Percentiles rank a stretch among this genome's conserved stretches.
Evolutionary conservation across 2,888 invertebrate species (phyloP).

Genomic region (Platycnemis pennipes): DNA sequence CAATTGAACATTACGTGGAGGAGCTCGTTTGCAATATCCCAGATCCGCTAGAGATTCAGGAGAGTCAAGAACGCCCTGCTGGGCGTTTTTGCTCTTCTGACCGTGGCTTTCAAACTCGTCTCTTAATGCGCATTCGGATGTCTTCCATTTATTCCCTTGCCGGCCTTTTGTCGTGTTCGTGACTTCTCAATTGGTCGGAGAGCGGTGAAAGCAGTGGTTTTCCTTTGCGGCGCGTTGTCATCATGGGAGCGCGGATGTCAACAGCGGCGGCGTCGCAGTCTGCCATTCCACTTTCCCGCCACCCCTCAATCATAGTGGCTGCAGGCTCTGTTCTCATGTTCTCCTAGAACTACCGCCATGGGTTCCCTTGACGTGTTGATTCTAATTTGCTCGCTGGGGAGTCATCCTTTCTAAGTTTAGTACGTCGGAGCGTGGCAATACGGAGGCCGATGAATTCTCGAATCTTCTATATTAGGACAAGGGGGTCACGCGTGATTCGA

Average conservation of each 20-base stretch:
- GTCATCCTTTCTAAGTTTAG: not conserved
- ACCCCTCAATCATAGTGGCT: not conserved
- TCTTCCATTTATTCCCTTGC: not conserved
- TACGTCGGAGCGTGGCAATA: not conserved
- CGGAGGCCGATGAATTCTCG: not conserved
- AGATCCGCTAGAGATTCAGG: not conserved
- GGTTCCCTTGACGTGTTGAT: not conserved
- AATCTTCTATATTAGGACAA: not conserved
- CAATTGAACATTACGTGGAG: not conserved
- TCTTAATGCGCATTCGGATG: not conserved
- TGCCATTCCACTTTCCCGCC: not conserved
- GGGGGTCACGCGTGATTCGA: not conserved
- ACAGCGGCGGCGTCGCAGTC: not conserved
- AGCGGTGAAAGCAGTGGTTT: not conserved
- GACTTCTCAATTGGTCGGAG: not conserved
- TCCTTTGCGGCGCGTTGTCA: not conserved
- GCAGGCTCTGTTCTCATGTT: no score
- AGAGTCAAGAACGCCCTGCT: not conserved
- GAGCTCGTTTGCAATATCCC: not conserved
- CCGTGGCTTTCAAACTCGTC: not conserved
- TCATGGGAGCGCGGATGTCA: not conserved
- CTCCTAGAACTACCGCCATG: not conserved
- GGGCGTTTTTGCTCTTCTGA: not conserved
- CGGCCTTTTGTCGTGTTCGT: not conserved
- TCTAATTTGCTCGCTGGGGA: not conserved